Percentiles rank a stretch among this genome's conserved stretches.
phyloP scores from a whole-genome alignment of 2,888 invertebrate species.

The Patella caerulea region DNA sequence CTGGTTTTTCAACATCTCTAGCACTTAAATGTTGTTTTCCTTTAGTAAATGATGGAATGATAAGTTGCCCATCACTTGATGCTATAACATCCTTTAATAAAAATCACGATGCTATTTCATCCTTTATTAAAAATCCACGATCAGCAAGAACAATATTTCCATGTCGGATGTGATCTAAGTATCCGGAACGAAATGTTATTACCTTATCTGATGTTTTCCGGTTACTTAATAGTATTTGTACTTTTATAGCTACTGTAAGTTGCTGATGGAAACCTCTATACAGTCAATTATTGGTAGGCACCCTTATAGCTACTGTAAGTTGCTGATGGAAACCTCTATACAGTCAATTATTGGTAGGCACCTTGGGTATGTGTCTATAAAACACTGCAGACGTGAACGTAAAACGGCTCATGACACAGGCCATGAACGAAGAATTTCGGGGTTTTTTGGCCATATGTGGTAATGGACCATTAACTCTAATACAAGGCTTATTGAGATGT shows the following conservation, averaged over 20 bases:
- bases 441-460: neutral
- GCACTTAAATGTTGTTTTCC: too few relatives aligned
- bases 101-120: neutral
- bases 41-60: neutral
- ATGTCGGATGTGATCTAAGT: neutral
- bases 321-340: neutral
- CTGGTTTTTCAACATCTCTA: too few relatives aligned
- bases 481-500: neutral
- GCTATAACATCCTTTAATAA: too few relatives aligned
- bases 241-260: slow-evolving; percentile 25
- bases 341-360: neutral
- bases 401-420: neutral
- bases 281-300: neutral
- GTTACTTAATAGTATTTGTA: slow-evolving; percentile 34
- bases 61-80: neutral
- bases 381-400: neutral
- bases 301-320: slow-evolving; percentile 26
- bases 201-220: slow-evolving; percentile 11
- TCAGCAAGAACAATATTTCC: neutral
- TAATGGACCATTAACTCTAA: neutral
- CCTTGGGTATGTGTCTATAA: slow-evolving; percentile 13
- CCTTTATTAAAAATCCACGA: neutral
- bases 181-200: neutral
- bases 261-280: neutral
- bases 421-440: neutral